A percentile compares a stretch with the other conserved stretches of the same genome.
These are phyloP conservation scores for Gandaritis pyraliata DNA, from an alignment of 2,888 invertebrate genomes.

Conservation along the genomic window DNA sequence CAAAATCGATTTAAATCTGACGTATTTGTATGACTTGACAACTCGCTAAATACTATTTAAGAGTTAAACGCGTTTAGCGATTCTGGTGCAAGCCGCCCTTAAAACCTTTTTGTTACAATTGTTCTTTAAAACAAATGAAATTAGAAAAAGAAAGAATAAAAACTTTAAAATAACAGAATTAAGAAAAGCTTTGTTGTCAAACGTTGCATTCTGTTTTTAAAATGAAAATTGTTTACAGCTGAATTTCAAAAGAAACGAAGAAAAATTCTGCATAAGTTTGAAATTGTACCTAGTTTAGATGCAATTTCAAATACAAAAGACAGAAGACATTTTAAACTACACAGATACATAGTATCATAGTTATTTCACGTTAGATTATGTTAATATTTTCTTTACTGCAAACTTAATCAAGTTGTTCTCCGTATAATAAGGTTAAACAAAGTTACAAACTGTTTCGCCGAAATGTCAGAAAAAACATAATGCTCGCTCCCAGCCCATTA, in stretches of 20 bases:
- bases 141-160: too few species aligned
- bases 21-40: too few species aligned
- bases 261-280: conserved; percentile 1
- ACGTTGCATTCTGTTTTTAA: not conserved
- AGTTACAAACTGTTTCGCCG: conserved; percentile 24
- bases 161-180: not conserved
- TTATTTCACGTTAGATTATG: too few species aligned
- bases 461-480: conserved; percentile 27
- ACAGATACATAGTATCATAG: not conserved
- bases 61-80: too few species aligned
- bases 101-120: too few species aligned
- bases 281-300: conserved; percentile 1
- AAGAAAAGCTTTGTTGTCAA: not conserved
- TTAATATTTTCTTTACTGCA: too few species aligned
- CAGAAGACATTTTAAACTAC: not conserved
- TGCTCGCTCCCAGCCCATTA: conserved; percentile 13
- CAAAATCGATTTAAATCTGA: too few species aligned
- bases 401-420: conserved; percentile 3
- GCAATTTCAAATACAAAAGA: conserved; percentile 4
- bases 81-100: too few species aligned
- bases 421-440: conserved; percentile 8
- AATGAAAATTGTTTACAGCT: conserved; percentile 1
- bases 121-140: too few species aligned
- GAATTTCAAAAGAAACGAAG: not conserved
- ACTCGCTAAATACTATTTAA: too few species aligned